Evolutionary conservation across 2,888 invertebrate species (phyloP), one percentile per base, ranked within the genome.

Genomic region (Tinea pellionella): DNA sequence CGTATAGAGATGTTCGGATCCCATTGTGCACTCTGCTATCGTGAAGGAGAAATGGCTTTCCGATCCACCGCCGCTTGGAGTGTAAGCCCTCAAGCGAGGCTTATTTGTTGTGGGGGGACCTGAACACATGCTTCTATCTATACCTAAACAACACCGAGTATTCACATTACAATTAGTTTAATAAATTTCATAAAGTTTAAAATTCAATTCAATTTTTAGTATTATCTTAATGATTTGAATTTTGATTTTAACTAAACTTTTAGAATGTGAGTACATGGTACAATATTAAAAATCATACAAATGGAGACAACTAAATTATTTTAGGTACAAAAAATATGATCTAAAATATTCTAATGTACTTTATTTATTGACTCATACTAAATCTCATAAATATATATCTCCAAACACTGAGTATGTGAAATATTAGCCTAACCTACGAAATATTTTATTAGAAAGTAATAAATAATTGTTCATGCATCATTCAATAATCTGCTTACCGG

Each of bases 1-100:
- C 64, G 78, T 81, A 78, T 83, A 84, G 63, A 81, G 82, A 71
- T 80, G 81, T 61, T 82, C 79, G 64, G 72, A 69, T 63, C 74
- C 74, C 64, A 80, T 75, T 63, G 83, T 68, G 68, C 74, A 76
- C 65, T 80, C 80, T 59, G 71, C 69, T 53, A 72, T 70, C 58
- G 74, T 71, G 72, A 74, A 78, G 68, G 80, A 72, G 73, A 77
- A 80, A 74, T 82, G 77, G 65, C 80, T 71, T 70, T 81, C 81
- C 12, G 81, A 77, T 30, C 19, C 57, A 60, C 81, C 75, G 62
- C 76, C 75, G 62, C 75, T 78, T 30, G 80, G 74, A 67, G 76
- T 68, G 77, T 80, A 78, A 47, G 78, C 70, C 64, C 82, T 80
- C 73, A 77, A 66, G 56, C 65, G 57, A n/a, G 65, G 32, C 12